Evolutionary conservation across 2,888 invertebrate genomes (phyloP), one percentile per base, ranked within the genome.

Genomic region (Vandiemenella viatica): DNA sequence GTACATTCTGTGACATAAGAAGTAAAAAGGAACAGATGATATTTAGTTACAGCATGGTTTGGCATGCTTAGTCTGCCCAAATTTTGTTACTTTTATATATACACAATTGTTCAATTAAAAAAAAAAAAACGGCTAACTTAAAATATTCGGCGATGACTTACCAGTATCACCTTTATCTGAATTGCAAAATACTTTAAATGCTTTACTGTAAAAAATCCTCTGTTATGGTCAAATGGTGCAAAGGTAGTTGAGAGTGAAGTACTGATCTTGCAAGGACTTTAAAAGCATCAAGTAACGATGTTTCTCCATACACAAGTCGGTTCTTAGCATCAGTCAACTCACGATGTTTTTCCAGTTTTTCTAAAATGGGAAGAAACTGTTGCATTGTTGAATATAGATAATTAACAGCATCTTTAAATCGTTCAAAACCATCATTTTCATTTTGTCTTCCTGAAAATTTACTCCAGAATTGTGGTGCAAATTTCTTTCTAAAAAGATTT

Each of bases 121-220:
- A 43, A 43, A 6, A 42, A 45, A n/a, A 40, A 18, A 22, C n/a
- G 17, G 23, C 10, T n/a, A n/a, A n/a, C n/a, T n/a, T n/a, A n/a
- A n/a, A n/a, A n/a, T n/a, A n/a, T n/a, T n/a, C n/a, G n/a, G n/a
- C n/a, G 4, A 37, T 20, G 10, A 2, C 16, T n/a, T 40, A 40
- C 16, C 16, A 10, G 16, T 17, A n/a, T 40, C 58, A 53, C 59
- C 58, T 21, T 62, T 60, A 41, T 70, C 65, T 18, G 65, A 62
- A 55, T 70, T 67, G 7, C 65, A 66, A 62, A 83, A 83, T 1
- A 83, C 79, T 60, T 79, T 81, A 55, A 88, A 82, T 4, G 86
- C 82, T 17, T 80, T 74, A 65, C 79, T 78, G 61, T 87, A 89
- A 64, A n/a, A 87, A 88, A 46, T 79, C 76, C 57, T 77, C 74